phyloP scores from a whole-genome alignment of 2,797 vertebrate species.

The Karalla daura region DNA sequence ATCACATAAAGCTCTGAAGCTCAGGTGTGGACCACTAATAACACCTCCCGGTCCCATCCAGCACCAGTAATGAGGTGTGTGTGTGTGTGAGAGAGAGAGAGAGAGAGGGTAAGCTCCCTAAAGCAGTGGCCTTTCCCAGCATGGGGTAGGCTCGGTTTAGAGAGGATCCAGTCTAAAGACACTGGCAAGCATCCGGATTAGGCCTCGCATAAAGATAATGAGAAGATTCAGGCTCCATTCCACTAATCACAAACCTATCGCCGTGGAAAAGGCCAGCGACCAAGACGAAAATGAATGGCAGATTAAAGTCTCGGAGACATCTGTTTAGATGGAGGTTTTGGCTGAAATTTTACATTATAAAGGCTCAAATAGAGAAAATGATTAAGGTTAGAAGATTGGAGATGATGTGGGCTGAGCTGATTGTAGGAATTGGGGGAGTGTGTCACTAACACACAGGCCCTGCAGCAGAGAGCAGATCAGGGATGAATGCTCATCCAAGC shows the following conservation, averaged over 20 bases:
- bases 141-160: conserved; percentile 64
- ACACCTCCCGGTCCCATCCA: conserved; percentile 54
- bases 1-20: conserved; percentile 44
- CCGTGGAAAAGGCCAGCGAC: conserved; percentile 64
- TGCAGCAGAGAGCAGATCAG: conserved; percentile 17
- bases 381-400: conserved; percentile 57
- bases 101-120: conserved; percentile 68
- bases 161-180: conserved; percentile 65
- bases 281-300: conserved; percentile 69
- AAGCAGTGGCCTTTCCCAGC: conserved; percentile 70
- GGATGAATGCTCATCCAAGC: conserved; percentile 35
- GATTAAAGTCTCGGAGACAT: conserved; percentile 70
- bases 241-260: conserved; percentile 75
- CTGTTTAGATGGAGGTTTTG: conserved; percentile 67
- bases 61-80: conserved; percentile 71
- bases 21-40: conserved; percentile 70
- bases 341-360: conserved; percentile 40
- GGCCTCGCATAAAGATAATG: conserved; percentile 75
- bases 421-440: not conserved
- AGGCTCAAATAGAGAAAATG: conserved; percentile 47
- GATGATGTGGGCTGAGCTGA: conserved; percentile 20
- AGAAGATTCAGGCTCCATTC: conserved; percentile 67
- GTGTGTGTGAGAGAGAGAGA: no score
- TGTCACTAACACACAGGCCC: conserved; percentile 10
- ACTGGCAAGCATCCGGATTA: conserved; percentile 72